These are phyloP conservation scores for Chymomyza fuscimana DNA, from an alignment of 2,888 invertebrate species.

Conservation along the genomic window DNA sequence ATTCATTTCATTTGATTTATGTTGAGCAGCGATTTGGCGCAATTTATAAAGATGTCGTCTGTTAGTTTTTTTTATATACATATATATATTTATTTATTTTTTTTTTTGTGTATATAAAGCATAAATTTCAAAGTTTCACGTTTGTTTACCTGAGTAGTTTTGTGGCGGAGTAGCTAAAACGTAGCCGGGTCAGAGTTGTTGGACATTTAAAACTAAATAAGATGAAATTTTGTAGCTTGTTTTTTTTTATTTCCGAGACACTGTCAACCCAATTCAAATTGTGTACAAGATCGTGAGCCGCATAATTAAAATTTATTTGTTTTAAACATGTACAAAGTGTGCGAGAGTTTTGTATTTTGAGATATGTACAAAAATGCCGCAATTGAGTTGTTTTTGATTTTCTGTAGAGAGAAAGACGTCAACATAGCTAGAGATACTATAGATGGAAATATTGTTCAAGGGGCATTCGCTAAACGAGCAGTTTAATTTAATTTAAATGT, in stretches of 20 bases:
- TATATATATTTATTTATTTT: neutral
- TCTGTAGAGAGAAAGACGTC: neutral
- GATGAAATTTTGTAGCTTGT: slow-evolving; percentile 38
- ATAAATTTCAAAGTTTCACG: slow-evolving; percentile 48
- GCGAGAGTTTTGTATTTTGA: neutral
- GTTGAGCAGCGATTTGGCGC: slow-evolving; percentile 53
- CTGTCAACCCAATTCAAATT: slow-evolving; percentile 74
- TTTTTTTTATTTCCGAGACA: slow-evolving; percentile 29
- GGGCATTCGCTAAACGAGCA: slow-evolving; percentile 30
- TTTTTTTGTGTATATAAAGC: slow-evolving; percentile 18
- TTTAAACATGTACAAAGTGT: slow-evolving; percentile 43
- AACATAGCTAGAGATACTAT: neutral
- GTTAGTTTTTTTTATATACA: slow-evolving; percentile 30
- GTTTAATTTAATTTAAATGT: too few relatives aligned
- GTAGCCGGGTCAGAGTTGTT: neutral
- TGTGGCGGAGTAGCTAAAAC: slow-evolving; percentile 18
- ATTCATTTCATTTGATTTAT: slow-evolving; percentile 61
- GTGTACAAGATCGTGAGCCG: slow-evolving; percentile 71
- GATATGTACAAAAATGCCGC: neutral
- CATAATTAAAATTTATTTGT: slow-evolving; percentile 69
- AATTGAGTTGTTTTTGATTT: slow-evolving; percentile 3
- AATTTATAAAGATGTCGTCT: slow-evolving; percentile 70
- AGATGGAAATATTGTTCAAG: neutral
- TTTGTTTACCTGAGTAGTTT: slow-evolving; percentile 55
- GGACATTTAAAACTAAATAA: slow-evolving; percentile 34